phyloP scores from a whole-genome alignment of 2,113 vertebrate species.

The Rhagologus leucostigma region DNA sequence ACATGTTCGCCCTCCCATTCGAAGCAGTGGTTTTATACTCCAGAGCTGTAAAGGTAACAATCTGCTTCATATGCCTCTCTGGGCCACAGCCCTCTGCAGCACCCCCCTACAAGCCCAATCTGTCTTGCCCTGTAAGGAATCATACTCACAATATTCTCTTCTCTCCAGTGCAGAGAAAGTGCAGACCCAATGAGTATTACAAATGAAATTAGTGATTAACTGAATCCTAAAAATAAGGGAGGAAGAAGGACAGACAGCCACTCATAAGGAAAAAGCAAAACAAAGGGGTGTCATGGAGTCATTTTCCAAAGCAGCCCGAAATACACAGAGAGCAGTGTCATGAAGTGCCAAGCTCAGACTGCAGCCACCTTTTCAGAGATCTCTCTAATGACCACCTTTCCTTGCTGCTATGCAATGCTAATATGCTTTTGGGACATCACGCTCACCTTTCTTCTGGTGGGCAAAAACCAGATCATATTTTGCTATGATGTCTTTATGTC shows the following conservation, averaged over 20 bases:
- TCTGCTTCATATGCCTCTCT: neutral
- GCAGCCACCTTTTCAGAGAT: neutral
- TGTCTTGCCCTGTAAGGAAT: neutral
- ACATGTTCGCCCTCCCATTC: neutral
- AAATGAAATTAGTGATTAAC: neutral
- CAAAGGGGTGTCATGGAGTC: neutral
- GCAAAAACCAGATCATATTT: neutral
- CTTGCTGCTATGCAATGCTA: neutral
- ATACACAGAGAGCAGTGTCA: fast-evolving
- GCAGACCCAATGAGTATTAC: neutral
- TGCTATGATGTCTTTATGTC: neutral
- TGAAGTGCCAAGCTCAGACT: neutral
- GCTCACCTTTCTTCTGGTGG: neutral
- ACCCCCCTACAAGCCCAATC: neutral
- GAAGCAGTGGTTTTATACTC: neutral
- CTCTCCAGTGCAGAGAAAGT: neutral
- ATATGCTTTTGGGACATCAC: neutral
- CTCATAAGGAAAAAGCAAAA: neutral
- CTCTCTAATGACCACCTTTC: neutral
- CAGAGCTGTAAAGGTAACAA: neutral
- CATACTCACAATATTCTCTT: neutral
- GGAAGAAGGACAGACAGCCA: neutral
- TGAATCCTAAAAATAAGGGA: neutral
- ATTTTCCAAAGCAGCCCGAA: neutral
- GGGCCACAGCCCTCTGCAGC: neutral